phyloP scores from a whole-genome alignment of 2,888 invertebrate genomes.

The Lypha dubia region DNA sequence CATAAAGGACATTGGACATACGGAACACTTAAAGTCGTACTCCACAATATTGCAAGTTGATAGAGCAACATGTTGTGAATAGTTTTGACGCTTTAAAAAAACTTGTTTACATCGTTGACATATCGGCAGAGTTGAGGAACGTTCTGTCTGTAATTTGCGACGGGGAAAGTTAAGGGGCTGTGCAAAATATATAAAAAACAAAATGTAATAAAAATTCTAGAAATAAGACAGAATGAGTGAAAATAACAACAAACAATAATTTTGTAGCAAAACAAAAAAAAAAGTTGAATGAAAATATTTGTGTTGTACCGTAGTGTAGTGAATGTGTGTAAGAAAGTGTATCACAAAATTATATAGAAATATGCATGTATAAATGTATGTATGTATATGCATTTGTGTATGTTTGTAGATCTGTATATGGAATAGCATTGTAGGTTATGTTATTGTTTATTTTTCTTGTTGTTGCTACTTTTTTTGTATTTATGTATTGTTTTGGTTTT shows the following conservation, averaged over 20 bases:
- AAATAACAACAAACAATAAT: slow-evolving; percentile 59
- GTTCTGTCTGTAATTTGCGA: slow-evolving; percentile 79
- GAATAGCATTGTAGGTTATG: slow-evolving; percentile 67
- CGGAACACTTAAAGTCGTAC: slow-evolving; percentile 80
- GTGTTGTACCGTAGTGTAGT: slow-evolving; percentile 42
- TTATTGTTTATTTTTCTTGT: slow-evolving; percentile 68
- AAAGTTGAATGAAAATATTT: slow-evolving; percentile 69
- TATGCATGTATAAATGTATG: background rate
- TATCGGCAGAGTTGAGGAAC: slow-evolving; percentile 79
- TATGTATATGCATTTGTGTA: background rate
- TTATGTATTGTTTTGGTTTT: slow-evolving; percentile 51
- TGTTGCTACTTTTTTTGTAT: slow-evolving; percentile 49
- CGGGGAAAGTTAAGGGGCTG: slow-evolving; percentile 79
- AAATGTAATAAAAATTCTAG: slow-evolving; percentile 10
- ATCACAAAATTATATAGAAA: slow-evolving; percentile 14
- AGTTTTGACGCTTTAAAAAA: slow-evolving; percentile 80
- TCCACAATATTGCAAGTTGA: slow-evolving; percentile 80
- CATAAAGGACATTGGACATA: slow-evolving; percentile 82
- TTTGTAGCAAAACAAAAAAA: slow-evolving; percentile 62
- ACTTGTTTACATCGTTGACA: slow-evolving; percentile 81
- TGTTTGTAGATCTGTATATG: slow-evolving; percentile 36
- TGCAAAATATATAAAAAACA: slow-evolving; percentile 25
- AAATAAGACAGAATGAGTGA: slow-evolving; percentile 37
- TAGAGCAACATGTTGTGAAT: slow-evolving; percentile 79
- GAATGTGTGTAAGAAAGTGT: slow-evolving; percentile 37